Conservation (phyloP, 1,140 invertebrate species). For the Paraescarpia echinospica region DNA sequence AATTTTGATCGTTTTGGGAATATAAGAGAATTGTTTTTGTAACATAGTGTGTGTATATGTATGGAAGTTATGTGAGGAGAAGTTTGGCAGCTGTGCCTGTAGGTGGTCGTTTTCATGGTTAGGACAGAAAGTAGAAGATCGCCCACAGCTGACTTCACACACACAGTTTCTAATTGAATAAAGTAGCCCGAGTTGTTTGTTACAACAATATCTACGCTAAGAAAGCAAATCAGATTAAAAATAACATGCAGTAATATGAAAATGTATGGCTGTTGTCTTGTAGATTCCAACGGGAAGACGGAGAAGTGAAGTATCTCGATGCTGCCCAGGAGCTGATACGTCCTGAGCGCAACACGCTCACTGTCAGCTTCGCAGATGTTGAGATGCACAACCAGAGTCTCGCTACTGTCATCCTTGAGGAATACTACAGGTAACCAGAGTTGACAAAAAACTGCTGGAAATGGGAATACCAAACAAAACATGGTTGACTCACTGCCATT, state of each 20-base stretch:
- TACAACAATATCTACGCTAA: neutral
- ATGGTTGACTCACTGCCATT: too few relatives aligned
- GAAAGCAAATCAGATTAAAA: neutral
- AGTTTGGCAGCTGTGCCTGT: too few relatives aligned
- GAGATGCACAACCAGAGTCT: slow-evolving; percentile 91
- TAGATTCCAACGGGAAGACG: slow-evolving; percentile 62
- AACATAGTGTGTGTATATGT: too few relatives aligned
- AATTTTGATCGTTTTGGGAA: too few relatives aligned
- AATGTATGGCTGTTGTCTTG: neutral
- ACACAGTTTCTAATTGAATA: too few relatives aligned
- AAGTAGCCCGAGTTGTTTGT: too few relatives aligned
- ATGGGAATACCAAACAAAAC: too few relatives aligned
- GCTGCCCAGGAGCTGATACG: slow-evolving; percentile 82
- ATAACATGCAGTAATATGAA: neutral
- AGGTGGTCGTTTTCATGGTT: too few relatives aligned
- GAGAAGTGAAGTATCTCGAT: slow-evolving; percentile 84
- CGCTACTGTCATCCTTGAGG: slow-evolving; percentile 89
- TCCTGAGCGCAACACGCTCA: slow-evolving; percentile 86
- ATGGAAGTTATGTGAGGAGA: too few relatives aligned
- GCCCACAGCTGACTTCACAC: too few relatives aligned
- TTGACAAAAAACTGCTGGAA: neutral
- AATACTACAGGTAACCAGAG: slow-evolving; percentile 72
- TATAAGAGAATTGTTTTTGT: too few relatives aligned
- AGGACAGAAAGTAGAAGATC: too few relatives aligned
- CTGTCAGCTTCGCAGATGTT: slow-evolving; percentile 95